A percentile compares a stretch with the other conserved stretches of the same genome.
Evolutionary conservation across 1,140 invertebrate genomes (phyloP).

Genomic region (Drosophila azteca): DNA sequence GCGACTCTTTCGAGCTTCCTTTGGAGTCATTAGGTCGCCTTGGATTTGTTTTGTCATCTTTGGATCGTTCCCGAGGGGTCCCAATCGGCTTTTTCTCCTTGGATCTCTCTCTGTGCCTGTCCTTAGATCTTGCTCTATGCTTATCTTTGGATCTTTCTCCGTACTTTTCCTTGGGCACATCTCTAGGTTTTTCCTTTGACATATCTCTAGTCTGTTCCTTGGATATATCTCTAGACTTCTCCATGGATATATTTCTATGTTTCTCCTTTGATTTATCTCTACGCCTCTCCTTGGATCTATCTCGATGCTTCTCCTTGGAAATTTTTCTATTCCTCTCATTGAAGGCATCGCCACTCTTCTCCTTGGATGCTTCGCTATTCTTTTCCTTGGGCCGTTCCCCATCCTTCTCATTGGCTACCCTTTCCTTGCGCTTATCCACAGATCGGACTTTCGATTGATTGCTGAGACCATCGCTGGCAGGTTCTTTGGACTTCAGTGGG

Average conservation of each 20-base stretch:
- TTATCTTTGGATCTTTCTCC: constrained; percentile 7
- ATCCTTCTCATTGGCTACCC: neutral
- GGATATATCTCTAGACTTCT: neutral
- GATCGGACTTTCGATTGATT: constrained; percentile 4
- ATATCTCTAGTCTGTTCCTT: constrained; percentile 7
- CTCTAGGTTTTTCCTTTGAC: neutral
- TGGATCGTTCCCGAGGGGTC: constrained; percentile 8
- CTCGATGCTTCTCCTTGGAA: neutral
- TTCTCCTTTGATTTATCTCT: neutral
- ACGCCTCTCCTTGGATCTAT: neutral
- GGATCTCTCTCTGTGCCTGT: neutral
- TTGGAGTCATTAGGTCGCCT: too few relatives aligned
- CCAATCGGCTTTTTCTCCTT: neutral
- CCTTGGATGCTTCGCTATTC: neutral
- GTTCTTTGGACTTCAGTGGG: constrained; percentile 10
- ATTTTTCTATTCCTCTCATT: constrained; percentile 2
- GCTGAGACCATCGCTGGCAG: constrained; percentile 1
- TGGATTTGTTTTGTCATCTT: too few relatives aligned
- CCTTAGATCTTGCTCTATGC: neutral
- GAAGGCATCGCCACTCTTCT: neutral
- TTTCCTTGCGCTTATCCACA: constrained; percentile 11
- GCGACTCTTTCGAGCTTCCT: too few relatives aligned
- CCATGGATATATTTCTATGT: neutral
- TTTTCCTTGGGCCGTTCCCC: constrained; percentile 10
- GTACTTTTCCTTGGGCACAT: constrained; percentile 11